Base-by-base conservation (phyloP, 2,888 invertebrate genomes). In the Thecocarcelia acutangulata region DNA sequence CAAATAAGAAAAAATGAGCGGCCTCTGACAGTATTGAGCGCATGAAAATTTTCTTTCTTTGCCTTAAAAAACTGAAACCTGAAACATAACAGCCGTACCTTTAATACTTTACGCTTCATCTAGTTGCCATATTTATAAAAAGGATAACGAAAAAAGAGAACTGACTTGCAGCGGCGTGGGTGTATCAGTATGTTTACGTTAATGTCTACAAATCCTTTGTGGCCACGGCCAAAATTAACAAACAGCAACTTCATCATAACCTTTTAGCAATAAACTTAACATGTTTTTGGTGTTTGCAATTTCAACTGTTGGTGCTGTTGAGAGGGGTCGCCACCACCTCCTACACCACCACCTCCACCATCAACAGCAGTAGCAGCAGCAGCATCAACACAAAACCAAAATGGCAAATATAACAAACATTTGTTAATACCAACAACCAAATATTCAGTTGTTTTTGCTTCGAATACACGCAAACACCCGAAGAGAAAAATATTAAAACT, bases 91-190 rank as follows among this genome's bases (percentile, higher is more conserved):
- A 2, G 5, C 24, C 3, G 63, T 68, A 58, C 52, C 24, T 73
- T 68, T 68, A 76, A 69, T 72, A 56, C 76, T 72, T 82, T 70
- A 78, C 66, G 78, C 82, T 82, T 82, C 82, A 82, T 82, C 69
- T 66, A 69, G 64, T 82, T 58, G 74, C 70, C 54, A 66, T 78
- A 78, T 74, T 82, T 24, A 24, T 24, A 24, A 61, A 61, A 64
- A 24, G 3, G 11, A 48, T 13, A 52, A 61, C 13, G 24, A 63
- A 52, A 24, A 21, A 68, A 46, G 46, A 73, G 40, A 3, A 11
- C 28, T 5, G 46, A 1, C 46, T 0, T 48, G 11, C 9, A 42
- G 44, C n/a, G 44, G 28, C 40, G n/a, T 24, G 17, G 50, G 19
- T 4, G 40, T 13, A 19, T 54, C 8, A 24, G 5, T 2, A 9